phyloP scores from a whole-genome alignment of 1,140 invertebrate genomes.

The Diuraphis noxia region DNA sequence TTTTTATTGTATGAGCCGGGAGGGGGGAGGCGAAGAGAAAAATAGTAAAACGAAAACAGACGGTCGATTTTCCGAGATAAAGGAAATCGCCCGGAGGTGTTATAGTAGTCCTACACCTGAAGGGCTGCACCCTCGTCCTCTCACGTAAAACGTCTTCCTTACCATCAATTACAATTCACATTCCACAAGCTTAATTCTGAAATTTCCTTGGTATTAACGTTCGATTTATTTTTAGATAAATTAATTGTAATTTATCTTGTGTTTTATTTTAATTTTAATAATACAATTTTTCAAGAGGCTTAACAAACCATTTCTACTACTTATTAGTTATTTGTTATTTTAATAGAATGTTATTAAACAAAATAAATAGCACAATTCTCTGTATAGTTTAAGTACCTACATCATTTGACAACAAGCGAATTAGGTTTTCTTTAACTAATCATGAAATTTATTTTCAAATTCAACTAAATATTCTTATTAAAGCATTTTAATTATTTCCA shows the following conservation, averaged over 20 bases:
- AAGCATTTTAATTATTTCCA: neutral
- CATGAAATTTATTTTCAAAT: neutral
- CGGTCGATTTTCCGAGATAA: slow-evolving; percentile 16
- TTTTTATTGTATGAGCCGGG: neutral
- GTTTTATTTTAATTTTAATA: neutral
- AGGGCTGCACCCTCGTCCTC: neutral
- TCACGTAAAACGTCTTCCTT: slow-evolving; percentile 18
- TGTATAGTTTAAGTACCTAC: neutral
- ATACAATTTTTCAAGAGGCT: neutral
- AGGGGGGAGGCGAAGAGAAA: neutral
- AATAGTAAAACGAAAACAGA: slow-evolving; percentile 16
- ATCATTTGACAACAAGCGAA: neutral
- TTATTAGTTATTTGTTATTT: neutral
- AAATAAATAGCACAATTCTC: neutral
- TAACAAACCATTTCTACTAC: neutral
- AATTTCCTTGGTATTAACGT: neutral
- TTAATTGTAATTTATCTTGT: neutral
- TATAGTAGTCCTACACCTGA: neutral
- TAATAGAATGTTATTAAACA: neutral
- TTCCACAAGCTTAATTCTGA: neutral
- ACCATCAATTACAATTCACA: slow-evolving; percentile 44
- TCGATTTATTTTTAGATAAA: slow-evolving; percentile 19
- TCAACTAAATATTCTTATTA: neutral
- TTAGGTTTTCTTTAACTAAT: neutral
- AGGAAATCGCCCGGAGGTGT: slow-evolving; percentile 16